These are phyloP conservation scores for Coreoperca whiteheadi DNA, from an alignment of 2,113 vertebrate genomes.

Conservation along the genomic window DNA sequence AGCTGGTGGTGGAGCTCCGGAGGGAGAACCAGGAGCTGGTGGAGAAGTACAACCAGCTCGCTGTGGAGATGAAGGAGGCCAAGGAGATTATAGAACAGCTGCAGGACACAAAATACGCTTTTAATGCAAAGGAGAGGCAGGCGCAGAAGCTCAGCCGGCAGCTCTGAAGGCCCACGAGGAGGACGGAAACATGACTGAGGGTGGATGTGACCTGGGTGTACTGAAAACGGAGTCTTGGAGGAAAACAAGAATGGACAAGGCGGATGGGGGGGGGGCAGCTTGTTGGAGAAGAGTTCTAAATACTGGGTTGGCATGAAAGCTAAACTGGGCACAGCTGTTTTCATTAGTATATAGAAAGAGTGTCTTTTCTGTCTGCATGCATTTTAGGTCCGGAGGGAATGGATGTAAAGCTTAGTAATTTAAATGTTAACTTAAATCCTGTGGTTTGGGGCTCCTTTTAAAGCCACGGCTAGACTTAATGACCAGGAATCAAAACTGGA, in stretches of 20 bases:
- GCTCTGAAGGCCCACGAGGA: slow-evolving; percentile 68
- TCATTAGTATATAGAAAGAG: slow-evolving; percentile 38
- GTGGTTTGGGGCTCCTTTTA: slow-evolving; percentile 66
- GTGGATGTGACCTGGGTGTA: slow-evolving; percentile 17
- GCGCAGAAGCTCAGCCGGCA: slow-evolving; percentile 92
- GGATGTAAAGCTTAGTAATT: slow-evolving; percentile 68
- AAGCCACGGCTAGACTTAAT: slow-evolving; percentile 63
- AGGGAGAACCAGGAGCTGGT: slow-evolving; percentile 87
- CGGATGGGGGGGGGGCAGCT: not conserved
- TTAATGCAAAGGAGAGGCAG: slow-evolving; percentile 89
- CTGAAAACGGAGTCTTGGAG: not conserved
- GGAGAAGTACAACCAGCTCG: slow-evolving; percentile 88
- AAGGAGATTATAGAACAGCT: slow-evolving; percentile 88
- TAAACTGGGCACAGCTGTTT: slow-evolving; percentile 58
- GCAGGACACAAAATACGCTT: slow-evolving; percentile 88
- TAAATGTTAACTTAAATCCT: slow-evolving; percentile 66
- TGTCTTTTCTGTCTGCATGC: slow-evolving; percentile 30
- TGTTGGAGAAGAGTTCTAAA: slow-evolving; percentile 38
- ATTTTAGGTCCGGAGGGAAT: slow-evolving; percentile 38
- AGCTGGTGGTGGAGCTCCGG: slow-evolving; percentile 86
- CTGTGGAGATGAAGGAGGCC: slow-evolving; percentile 86
- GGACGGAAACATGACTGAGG: not conserved
- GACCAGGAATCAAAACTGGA: slow-evolving; percentile 54
- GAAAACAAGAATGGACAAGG: slow-evolving; percentile 4
- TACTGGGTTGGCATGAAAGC: slow-evolving; percentile 51